Base-by-base conservation (phyloP, 1,140 invertebrate genomes). In the Magallana gigas region DNA sequence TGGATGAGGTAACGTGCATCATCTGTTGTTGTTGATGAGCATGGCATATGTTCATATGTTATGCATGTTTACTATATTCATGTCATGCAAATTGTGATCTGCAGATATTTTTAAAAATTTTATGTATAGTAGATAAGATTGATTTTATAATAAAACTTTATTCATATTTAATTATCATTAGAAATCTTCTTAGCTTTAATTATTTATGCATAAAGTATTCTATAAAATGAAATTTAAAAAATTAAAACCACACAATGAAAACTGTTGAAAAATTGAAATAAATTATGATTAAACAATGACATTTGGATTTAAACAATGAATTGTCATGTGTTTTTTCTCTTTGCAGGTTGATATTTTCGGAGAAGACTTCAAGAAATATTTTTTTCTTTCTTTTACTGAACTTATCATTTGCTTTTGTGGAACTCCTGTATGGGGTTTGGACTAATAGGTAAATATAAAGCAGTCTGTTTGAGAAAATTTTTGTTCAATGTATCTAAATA, bases 351-450 rank as follows among this genome's bases (percentile, higher is more conserved):
- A 98, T 99, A 90, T 97, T 99, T 94, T 97, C 98, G 2, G 98
- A 99, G 94, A 96, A 96, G 93, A 98, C 97, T 94, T 98, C 98
- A 4, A 96, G 98, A 91, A 99, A 99, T 95, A 95, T 99, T 89
- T 98, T 99, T 94, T 95, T 98, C n/a, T 99, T 99, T 93, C 96
- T 99, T 0, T 88, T 99, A 71, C 95, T 99, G 9, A 99, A 99
- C 95, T 96, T 99, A 88, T 98, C 97, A 4, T 96, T 96, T 93
- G 96, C 98, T 4, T 99, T 99, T 95, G 98, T 99, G 48, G 99
- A 99, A 95, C 96, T 99, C 64, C 96, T 97, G 82, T 99, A 99
- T 96, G 99, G 99, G 88, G 96, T 99, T 91, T 98, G 97, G 98
- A 98, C 98, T 86, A 99, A 99, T 95, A 99, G 94, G 94, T 94